Base-by-base conservation (phyloP, 2,113 vertebrate genomes). In the Phoxinus phoxinus region DNA sequence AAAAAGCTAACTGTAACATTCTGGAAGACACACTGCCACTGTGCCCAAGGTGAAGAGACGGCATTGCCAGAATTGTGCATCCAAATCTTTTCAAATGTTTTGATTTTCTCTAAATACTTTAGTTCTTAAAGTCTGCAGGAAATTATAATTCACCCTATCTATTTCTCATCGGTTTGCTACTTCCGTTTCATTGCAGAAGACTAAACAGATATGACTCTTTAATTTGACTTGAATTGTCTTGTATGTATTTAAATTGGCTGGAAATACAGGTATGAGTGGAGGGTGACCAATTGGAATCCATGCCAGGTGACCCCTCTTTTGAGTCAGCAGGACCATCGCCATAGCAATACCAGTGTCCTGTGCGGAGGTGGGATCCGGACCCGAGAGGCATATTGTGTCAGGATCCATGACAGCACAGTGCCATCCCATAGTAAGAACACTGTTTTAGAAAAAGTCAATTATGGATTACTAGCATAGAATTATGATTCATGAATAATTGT, bases 321-420 rank as follows among this genome's bases (percentile, higher is more conserved):
- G 15, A 91, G 93, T 75, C 94, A 94, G 82, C 93, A 93, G 63
- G 93, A 96, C 30, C 83, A 90, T 86, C 92, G 27, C 2, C 91
- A 89, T 1, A 88, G 86, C 56, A 91, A 91, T 74, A 91, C 89
- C 0, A 53, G 13, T 6, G 82, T 90, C 3, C 86, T 95, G 2
- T 97, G 96, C 59, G 96, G 96, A 86, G 95, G 96, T 72, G 96
- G 96, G 41, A 90, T 96, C 89, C 95, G 96, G 86, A 94, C 90
- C 13, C 94, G 96, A 2, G 93, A 96, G 27, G 94, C 95, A 7
- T 89, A 88, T 80, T 89, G 89, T 51, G 79, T 86, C 32, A 56
- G 53, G 27, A 72, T 79, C 44, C 63, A 86, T 82, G 53, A 69
- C 65, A 65, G 15, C 53, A 59, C 65, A 32, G 77, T 85, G 1